A percentile compares a stretch with the other conserved stretches of the same genome.
Conservation (phyloP, 2,113 vertebrate genomes). For the Albula goreensis region DNA sequence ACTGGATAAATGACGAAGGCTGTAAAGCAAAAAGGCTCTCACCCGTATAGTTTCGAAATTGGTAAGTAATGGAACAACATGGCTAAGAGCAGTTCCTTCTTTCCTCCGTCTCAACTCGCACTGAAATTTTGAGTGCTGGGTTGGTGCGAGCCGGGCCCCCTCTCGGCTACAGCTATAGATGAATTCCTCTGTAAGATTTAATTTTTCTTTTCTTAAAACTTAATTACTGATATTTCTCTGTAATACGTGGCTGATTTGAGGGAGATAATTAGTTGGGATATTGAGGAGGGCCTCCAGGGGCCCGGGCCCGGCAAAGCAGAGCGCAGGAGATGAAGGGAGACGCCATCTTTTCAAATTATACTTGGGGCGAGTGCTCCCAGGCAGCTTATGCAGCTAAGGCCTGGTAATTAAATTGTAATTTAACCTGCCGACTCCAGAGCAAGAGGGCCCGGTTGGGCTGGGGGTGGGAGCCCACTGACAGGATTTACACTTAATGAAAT, state of each 20-base stretch:
- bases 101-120: not conserved
- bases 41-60: not conserved
- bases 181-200: constrained; percentile 47
- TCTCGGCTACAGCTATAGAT: constrained; percentile 1
- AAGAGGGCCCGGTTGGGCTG: constrained; percentile 75
- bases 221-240: constrained; percentile 74
- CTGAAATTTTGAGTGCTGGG: not conserved
- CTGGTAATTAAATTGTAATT: constrained; percentile 99
- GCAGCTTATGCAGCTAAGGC: constrained; percentile 95
- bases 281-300: constrained; percentile 71
- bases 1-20: not conserved
- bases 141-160: not conserved
- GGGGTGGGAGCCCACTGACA: constrained; percentile 65
- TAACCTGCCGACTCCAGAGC: constrained; percentile 88
- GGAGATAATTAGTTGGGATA: constrained; percentile 75
- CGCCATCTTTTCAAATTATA: constrained; percentile 98
- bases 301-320: constrained; percentile 64
- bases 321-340: constrained; percentile 83
- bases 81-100: not conserved
- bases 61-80: not conserved
- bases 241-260: constrained; percentile 69
- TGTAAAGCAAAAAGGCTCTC: not conserved
- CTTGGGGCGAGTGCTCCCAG: constrained; percentile 88
- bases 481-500: constrained; percentile 96
- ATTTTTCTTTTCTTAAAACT: constrained; percentile 59